These are phyloP conservation scores for Sebastes cheni DNA, from an alignment of 2,797 vertebrate genomes.

Conservation along the genomic window DNA sequence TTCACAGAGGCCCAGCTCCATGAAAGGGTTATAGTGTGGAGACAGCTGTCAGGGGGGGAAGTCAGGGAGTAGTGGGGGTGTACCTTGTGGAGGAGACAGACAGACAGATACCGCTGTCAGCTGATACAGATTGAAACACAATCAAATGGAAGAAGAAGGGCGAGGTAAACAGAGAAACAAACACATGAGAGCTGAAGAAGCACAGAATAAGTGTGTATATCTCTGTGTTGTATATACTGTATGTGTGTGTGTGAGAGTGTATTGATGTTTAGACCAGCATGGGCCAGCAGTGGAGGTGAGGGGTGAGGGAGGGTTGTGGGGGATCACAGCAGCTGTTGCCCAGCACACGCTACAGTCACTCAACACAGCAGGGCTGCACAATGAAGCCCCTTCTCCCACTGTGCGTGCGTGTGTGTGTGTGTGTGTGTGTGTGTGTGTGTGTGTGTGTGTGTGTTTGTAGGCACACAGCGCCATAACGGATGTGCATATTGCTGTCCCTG, in stretches of 20 bases:
- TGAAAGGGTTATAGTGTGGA: conserved; percentile 72
- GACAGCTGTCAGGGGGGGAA: conserved; percentile 73
- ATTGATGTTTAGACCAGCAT: conserved; percentile 56
- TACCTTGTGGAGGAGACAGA: conserved; percentile 57
- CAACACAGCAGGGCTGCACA: conserved; percentile 82
- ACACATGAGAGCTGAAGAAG: conserved; percentile 8
- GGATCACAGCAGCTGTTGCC: conserved; percentile 82
- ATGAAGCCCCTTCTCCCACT: conserved; percentile 80
- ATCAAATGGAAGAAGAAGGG: background rate
- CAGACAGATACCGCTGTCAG: conserved; percentile 35
- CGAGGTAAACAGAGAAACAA: conserved; percentile 1
- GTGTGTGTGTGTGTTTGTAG: conserved; percentile 14
- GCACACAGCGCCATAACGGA: conserved; percentile 47
- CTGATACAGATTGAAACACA: conserved; percentile 35
- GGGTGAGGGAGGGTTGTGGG: conserved; percentile 5
- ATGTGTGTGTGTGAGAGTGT: background rate
- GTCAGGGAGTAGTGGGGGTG: conserved; percentile 21
- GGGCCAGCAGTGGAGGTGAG: conserved; percentile 58
- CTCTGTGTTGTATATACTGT: background rate
- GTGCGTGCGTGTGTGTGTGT: conserved; percentile 17
- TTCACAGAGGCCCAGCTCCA: conserved; percentile 54
- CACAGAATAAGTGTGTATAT: background rate
- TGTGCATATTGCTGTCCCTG: conserved; percentile 56
- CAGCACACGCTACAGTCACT: conserved; percentile 85
- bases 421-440: conserved; percentile 21